Percentiles rank a stretch among this genome's conserved stretches.
These are phyloP conservation scores for Mus spretus DNA, from an alignment of 2,797 vertebrate species.

Conservation along the genomic window DNA sequence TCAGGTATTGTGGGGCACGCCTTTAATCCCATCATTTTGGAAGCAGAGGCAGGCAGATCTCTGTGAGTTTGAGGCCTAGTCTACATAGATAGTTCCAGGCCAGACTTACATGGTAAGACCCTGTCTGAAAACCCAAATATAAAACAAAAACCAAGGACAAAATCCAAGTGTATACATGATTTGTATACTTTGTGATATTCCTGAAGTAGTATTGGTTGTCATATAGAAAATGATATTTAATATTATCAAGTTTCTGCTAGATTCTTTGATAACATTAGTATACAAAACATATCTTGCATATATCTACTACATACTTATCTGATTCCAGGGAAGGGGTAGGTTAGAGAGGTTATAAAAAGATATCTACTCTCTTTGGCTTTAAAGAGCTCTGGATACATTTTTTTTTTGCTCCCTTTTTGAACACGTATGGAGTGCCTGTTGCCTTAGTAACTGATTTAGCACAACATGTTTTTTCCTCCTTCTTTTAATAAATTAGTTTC, in stretches of 20 bases:
- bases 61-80: background rate
- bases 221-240: slow-evolving; percentile 15
- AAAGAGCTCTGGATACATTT: slow-evolving; percentile 27
- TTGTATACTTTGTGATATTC: background rate
- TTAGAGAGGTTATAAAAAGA: background rate
- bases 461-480: slow-evolving; percentile 70
- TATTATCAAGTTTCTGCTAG: slow-evolving; percentile 22
- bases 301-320: background rate
- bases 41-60: background rate
- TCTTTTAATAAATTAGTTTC: slow-evolving; percentile 71
- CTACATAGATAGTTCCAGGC: background rate
- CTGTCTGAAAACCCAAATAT: background rate
- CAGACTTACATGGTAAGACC: background rate
- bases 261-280: background rate
- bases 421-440: slow-evolving; percentile 70
- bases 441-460: slow-evolving; percentile 78
- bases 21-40: background rate
- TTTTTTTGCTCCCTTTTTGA: slow-evolving; percentile 32
- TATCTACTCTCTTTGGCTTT: slow-evolving; percentile 39
- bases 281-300: background rate
- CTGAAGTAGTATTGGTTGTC: background rate
- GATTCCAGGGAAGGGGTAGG: background rate
- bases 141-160: background rate
- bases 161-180: background rate
- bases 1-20: background rate